phyloP scores from a whole-genome alignment of 2,797 vertebrate species.

The Nyctibius grandis region DNA sequence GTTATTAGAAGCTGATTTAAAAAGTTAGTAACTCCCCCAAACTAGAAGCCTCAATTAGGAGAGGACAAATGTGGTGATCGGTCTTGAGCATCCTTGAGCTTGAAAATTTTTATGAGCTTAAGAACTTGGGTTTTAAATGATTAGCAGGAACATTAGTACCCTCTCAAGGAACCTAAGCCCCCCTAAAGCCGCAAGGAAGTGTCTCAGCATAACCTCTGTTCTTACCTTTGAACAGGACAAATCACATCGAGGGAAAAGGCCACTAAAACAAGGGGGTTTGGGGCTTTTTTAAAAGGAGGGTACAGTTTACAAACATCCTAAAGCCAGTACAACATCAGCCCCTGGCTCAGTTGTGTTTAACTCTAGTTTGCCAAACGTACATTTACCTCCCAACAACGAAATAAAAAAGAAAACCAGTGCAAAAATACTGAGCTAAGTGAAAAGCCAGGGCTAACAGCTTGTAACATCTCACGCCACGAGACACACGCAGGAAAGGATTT shows the following conservation, averaged over 20 bases:
- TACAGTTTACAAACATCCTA: neutral
- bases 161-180: neutral
- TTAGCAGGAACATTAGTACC: neutral
- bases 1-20: neutral
- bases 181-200: neutral
- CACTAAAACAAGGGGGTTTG: neutral
- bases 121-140: neutral
- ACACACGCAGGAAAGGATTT: fast-evolving
- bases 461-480: fast-evolving
- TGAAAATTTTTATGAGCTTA: neutral
- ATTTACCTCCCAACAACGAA: neutral
- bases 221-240: neutral
- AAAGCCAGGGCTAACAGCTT: neutral
- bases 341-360: neutral
- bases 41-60: neutral
- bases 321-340: neutral
- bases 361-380: fast-evolving
- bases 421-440: neutral
- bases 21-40: neutral
- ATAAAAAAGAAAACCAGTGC: neutral
- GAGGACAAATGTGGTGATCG: neutral
- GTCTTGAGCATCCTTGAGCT: neutral
- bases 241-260: neutral
- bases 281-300: neutral
- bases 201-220: neutral